phyloP scores from a whole-genome alignment of 53 echinoderm and acorn worm genomes.

The Astropecten irregularis region DNA sequence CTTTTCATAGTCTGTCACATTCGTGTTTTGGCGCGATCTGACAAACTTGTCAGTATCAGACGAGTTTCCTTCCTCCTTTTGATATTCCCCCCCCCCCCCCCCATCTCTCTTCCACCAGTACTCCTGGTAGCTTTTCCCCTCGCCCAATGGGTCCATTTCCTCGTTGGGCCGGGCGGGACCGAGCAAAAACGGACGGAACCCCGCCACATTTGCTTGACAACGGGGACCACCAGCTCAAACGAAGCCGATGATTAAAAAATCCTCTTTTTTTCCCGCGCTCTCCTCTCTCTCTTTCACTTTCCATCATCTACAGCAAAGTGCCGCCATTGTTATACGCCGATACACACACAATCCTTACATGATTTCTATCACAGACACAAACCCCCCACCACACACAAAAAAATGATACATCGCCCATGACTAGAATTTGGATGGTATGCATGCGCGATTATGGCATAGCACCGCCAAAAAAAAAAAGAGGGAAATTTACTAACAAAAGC shows the following conservation, averaged over 20 bases:
- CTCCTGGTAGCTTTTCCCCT: background rate
- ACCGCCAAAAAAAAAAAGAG: background rate
- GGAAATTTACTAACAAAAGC: background rate
- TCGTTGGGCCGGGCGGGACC: background rate
- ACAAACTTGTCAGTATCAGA: conserved; percentile 1
- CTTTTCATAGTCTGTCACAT: background rate
- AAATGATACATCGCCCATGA: background rate
- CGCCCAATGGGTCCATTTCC: conserved; percentile 27
- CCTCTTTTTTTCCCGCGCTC: background rate
- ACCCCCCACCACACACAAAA: background rate
- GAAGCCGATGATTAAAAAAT: conserved; percentile 37
- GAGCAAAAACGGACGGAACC: background rate
- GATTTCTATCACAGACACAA: background rate
- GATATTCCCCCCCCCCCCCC: no score
- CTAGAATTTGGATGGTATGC: background rate
- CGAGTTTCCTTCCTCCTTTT: background rate
- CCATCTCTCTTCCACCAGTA: no score
- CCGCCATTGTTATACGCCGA: no score
- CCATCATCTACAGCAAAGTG: no score
- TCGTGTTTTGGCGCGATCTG: background rate
- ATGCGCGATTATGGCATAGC: background rate
- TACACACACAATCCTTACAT: no score
- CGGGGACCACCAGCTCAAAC: conserved; percentile 32
- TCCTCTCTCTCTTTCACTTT: no score
- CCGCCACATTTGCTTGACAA: background rate